Base-by-base conservation (phyloP, 2,888 invertebrate genomes). In the Gymnosoma rotundatum region DNA sequence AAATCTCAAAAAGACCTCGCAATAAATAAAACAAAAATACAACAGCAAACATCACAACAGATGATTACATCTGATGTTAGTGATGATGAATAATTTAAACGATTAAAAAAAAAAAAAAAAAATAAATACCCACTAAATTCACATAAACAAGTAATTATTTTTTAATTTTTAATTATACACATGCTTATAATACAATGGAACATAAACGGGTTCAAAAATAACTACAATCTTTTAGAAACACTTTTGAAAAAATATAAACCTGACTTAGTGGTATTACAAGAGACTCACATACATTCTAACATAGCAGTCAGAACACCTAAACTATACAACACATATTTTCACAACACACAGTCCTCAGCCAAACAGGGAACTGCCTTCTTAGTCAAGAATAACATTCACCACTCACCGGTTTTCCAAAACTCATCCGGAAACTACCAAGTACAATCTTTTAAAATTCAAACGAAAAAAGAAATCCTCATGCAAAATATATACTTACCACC, bases 191-290 rank as follows among this genome's bases (percentile, higher is more conserved):
- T 25, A 25, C 25, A 25, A 25, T 25, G 25, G 25, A 25, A 25
- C 25, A 2, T 25, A 25, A 25, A 69, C 36, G 69, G 69, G 8
- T 69, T 54, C n/a, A 21, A 18, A 25, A 21, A 69, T 18, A 69
- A 69, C 18, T 52, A 54, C 18, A 9, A 12, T 8, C 8, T 36
- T 16, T 12, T 69, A 21, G 25, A 50, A 25, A 36, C 54, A 7
- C 50, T 69, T 52, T n/a, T 58, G 0, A 36, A 72, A 72, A 72
- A 45, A 56, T 45, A 38, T 18, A 45, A 56, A 42, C 60, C 60
- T 16, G 56, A 60, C 38, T 8, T 72, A 38, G 25, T 72, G n/a
- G 60, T 25, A 8, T 20, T 72, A 20, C 25, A 72, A 25, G 72
- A 72, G 36, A 45, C 72, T 18, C 72, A 72, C 16, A 25, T 54